phyloP scores from a whole-genome alignment of 2,888 invertebrate genomes.

The Xestoiulus laeticollis region DNA sequence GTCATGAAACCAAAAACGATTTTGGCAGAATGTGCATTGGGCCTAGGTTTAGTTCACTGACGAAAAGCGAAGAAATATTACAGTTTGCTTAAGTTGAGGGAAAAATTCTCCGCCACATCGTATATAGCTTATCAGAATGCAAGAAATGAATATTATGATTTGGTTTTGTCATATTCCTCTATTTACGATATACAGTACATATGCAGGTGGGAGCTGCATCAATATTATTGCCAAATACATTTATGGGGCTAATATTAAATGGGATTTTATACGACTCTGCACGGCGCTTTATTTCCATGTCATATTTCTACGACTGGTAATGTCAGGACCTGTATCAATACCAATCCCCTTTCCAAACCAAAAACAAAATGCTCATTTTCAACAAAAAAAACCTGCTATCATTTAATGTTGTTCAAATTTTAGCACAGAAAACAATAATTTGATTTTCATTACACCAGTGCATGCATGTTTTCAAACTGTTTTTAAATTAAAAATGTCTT shows the following conservation, averaged over 20 bases:
- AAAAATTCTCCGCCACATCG: not conserved
- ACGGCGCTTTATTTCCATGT: not conserved
- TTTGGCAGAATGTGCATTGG: not conserved
- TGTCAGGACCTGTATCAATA: not conserved
- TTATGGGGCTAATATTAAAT: not conserved
- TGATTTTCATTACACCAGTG: too few species aligned
- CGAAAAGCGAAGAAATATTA: conserved; percentile 33
- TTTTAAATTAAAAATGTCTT: too few species aligned
- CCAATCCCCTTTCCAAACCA: not conserved
- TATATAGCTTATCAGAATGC: conserved; percentile 9
- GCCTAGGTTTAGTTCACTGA: not conserved
- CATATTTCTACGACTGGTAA: not conserved
- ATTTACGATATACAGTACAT: not conserved
- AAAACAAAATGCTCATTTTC: too few species aligned
- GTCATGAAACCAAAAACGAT: conserved; percentile 24
- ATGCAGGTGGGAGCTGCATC: not conserved
- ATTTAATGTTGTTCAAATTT: too few species aligned
- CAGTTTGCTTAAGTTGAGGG: conserved; percentile 1
- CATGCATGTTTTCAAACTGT: too few species aligned
- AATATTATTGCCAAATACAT: not conserved
- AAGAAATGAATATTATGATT: conserved; percentile 21
- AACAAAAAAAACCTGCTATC: too few species aligned
- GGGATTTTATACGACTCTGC: not conserved
- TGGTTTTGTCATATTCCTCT: not conserved
- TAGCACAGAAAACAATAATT: too few species aligned